Percentiles rank a stretch among this genome's conserved stretches.
phyloP scores from a whole-genome alignment of 1,140 invertebrate genomes.

The Bicyclus anynana region DNA sequence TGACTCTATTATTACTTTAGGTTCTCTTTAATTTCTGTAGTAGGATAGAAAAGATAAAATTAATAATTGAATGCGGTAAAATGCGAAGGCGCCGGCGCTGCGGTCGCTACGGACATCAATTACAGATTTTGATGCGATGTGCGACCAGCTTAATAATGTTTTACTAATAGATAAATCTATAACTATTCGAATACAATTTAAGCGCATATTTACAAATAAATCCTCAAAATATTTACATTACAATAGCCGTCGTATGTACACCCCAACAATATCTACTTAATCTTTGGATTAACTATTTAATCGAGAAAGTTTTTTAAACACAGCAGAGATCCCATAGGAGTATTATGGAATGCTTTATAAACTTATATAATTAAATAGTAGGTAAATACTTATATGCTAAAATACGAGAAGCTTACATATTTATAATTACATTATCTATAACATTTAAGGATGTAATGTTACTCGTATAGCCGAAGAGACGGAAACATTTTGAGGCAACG shows the following conservation, averaged over 20 bases:
- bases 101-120: too few relatives aligned
- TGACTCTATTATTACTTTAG: too few relatives aligned
- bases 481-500: too few relatives aligned
- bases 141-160: neutral
- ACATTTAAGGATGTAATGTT: neutral
- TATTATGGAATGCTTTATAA: slow-evolving; percentile 72
- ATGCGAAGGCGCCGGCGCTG: too few relatives aligned
- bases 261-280: slow-evolving; percentile 32
- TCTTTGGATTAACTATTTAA: slow-evolving; percentile 56
- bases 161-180: neutral
- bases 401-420: slow-evolving; percentile 49
- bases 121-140: neutral
- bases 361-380: slow-evolving; percentile 61
- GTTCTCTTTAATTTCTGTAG: too few relatives aligned
- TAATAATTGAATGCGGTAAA: too few relatives aligned
- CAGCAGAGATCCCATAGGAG: slow-evolving; percentile 71
- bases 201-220: slow-evolving; percentile 64
- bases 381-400: slow-evolving; percentile 44
- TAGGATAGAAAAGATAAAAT: too few relatives aligned
- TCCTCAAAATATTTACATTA: slow-evolving; percentile 44
- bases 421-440: neutral
- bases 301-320: slow-evolving; percentile 56
- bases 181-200: slow-evolving; percentile 23
- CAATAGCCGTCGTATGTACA: slow-evolving; percentile 39
- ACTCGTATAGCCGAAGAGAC: neutral